Conservation (phyloP, 2,888 invertebrate species). For the Clanis bilineata region DNA sequence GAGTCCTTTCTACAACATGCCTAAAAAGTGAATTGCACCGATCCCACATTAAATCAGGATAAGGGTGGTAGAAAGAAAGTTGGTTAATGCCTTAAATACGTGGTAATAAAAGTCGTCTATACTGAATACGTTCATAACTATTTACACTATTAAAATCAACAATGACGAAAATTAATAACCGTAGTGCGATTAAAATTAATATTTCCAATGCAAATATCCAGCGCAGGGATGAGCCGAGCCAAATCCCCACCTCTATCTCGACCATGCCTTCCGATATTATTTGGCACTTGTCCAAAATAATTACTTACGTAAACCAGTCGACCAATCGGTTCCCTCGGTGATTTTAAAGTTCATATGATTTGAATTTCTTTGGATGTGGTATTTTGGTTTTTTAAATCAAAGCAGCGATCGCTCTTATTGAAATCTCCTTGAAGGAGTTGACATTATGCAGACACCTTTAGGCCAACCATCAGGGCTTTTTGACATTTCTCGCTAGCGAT, state of each 20-base stretch:
- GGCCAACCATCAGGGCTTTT: no score
- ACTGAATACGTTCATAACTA: no score
- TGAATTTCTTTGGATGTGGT: slow-evolving; percentile 36
- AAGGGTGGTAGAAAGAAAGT: no score
- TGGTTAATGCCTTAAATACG: no score
- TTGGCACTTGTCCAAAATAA: slow-evolving; percentile 76
- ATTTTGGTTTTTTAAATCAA: background rate
- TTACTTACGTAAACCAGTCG: slow-evolving; percentile 71
- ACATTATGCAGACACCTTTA: no score
- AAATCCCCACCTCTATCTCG: slow-evolving; percentile 58
- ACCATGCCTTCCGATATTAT: slow-evolving; percentile 60
- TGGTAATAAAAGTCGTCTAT: no score
- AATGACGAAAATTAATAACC: background rate
- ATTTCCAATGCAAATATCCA: slow-evolving; percentile 9
- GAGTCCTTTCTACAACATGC: no score
- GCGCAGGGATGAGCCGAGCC: slow-evolving; percentile 39
- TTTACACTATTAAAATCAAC: background rate
- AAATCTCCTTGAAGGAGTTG: no score
- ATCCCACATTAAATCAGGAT: no score
- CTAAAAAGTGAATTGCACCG: no score
- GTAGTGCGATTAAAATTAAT: slow-evolving; percentile 1
- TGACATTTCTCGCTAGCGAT: no score
- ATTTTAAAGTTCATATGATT: background rate
- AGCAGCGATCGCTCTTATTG: no score
- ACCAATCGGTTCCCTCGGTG: slow-evolving; percentile 31